Conservation (phyloP, 92 coral and sea anemone genomes). For the Umimayanthus kanabou region DNA sequence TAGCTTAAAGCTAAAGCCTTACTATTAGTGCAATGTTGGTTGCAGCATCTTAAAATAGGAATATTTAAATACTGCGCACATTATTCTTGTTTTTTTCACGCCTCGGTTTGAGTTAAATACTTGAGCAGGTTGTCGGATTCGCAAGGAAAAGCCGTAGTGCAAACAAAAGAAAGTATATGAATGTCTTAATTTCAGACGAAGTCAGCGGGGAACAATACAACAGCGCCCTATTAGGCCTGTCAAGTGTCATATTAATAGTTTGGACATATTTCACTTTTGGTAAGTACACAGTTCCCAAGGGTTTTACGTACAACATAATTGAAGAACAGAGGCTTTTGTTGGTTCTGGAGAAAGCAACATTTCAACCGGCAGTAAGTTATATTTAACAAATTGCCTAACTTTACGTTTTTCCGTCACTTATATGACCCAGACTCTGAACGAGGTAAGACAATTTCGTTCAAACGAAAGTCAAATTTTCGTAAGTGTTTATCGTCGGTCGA, state of each 20-base stretch:
- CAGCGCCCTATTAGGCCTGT: background rate
- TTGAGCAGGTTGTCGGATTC: background rate
- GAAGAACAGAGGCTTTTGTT: background rate
- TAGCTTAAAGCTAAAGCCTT: too few species aligned
- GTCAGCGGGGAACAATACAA: slow-evolving; percentile 1
- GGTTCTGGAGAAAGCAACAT: background rate
- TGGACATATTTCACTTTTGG: background rate
- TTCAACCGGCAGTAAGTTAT: background rate
- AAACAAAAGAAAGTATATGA: background rate
- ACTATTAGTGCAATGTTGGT: background rate
- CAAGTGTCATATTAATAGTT: background rate
- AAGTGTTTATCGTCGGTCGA: background rate
- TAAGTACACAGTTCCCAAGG: background rate
- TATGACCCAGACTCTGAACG: background rate
- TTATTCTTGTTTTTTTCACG: background rate
- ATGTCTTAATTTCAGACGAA: background rate
- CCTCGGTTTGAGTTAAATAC: background rate
- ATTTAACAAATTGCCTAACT: too few species aligned
- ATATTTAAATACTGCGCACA: too few species aligned
- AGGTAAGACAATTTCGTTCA: background rate
- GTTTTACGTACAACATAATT: background rate
- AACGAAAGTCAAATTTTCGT: background rate
- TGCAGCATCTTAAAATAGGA: background rate
- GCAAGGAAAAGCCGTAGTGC: background rate
- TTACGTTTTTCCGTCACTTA: background rate